Conservation (phyloP, 1,140 invertebrate species). For the Sweltsa coloradensis region DNA sequence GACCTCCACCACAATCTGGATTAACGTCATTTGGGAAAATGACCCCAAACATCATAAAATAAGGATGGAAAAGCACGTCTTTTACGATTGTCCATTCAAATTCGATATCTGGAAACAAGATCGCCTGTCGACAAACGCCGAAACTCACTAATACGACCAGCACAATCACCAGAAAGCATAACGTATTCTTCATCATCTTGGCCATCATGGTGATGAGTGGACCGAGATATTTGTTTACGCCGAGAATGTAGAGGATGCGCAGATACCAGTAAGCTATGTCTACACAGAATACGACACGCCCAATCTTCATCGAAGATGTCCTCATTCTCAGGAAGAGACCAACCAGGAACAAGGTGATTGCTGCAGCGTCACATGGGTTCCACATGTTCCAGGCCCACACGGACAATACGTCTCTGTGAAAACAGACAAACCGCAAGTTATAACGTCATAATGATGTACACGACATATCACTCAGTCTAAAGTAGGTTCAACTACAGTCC, state of each 20-base stretch:
- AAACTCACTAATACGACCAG: constrained; percentile 93
- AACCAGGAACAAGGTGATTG: constrained; percentile 73
- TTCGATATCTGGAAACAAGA: constrained; percentile 78
- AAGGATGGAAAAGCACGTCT: constrained; percentile 91
- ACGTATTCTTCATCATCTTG: constrained; percentile 95
- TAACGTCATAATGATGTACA: too few species aligned
- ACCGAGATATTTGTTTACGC: constrained; percentile 93
- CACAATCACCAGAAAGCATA: constrained; percentile 91
- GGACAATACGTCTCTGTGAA: constrained; percentile 67
- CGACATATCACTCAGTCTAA: too few species aligned
- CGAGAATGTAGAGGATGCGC: constrained; percentile 88
- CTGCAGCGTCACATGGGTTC: constrained; percentile 79
- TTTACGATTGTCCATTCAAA: constrained; percentile 74
- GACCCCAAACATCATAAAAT: constrained; percentile 98
- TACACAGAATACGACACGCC: constrained; percentile 79
- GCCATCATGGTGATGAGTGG: constrained; percentile 97
- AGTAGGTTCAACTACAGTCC: too few species aligned
- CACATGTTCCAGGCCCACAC: constrained; percentile 91
- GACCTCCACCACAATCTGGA: constrained; percentile 56
- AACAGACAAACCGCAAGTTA: constrained; percentile 11
- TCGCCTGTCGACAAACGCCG: constrained; percentile 86
- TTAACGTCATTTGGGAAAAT: constrained; percentile 89
- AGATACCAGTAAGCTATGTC: constrained; percentile 95
- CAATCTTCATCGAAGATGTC: constrained; percentile 57
- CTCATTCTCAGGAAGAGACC: constrained; percentile 63